These are phyloP conservation scores for Halichondria panicea DNA, from an alignment of 37 sponge, comb jelly and placozoan genomes.

Conservation along the genomic window DNA sequence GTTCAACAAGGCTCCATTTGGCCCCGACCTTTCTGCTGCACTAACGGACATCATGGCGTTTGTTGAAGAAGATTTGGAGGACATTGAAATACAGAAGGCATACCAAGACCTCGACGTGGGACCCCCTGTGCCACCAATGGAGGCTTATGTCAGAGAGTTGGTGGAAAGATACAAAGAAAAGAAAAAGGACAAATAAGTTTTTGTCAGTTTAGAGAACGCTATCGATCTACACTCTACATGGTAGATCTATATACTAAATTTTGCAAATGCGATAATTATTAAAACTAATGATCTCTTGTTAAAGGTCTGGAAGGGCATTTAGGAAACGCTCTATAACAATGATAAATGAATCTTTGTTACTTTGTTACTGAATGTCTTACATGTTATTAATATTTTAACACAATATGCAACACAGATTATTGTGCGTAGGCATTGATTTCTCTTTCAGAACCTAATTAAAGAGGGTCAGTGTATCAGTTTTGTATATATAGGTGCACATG, in stretches of 20 bases:
- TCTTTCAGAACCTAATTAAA: too few species aligned
- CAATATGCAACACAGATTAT: too few species aligned
- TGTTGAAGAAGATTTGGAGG: conserved; percentile 19
- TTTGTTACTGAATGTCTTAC: not conserved
- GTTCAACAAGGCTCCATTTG: conserved; percentile 63
- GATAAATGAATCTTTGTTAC: not conserved
- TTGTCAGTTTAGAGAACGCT: too few species aligned
- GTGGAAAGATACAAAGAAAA: conserved; percentile 22
- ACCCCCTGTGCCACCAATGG: conserved; percentile 28
- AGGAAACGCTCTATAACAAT: not conserved
- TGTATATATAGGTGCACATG: too few species aligned
- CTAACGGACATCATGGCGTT: conserved; percentile 23
- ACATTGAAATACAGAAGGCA: conserved; percentile 3
- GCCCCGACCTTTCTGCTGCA: conserved; percentile 34
- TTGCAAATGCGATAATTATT: too few species aligned
- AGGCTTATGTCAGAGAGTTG: conserved; percentile 26
- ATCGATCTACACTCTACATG: too few species aligned
- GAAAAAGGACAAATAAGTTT: conserved; percentile 1
- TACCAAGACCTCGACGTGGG: conserved; percentile 32
- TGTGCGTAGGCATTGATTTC: too few species aligned
- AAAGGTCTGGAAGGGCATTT: too few species aligned
- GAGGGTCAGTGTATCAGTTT: too few species aligned
- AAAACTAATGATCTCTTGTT: too few species aligned
- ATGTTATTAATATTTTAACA: not conserved
- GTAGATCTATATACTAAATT: too few species aligned